Evolutionary conservation across 2,888 invertebrate species (phyloP).

Genomic region (Proisotoma minuta): DNA sequence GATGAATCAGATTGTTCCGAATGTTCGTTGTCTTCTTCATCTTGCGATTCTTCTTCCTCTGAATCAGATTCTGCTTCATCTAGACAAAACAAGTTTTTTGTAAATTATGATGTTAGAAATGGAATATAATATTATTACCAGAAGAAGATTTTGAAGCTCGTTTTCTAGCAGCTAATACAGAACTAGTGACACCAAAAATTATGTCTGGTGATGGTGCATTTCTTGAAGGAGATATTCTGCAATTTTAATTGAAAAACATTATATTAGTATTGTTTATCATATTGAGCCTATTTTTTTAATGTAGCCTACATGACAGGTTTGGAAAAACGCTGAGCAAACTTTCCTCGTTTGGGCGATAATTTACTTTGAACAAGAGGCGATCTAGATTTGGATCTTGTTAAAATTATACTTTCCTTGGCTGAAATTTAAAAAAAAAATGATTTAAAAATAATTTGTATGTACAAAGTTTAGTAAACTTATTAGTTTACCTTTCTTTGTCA

Average conservation of each 20-base stretch:
- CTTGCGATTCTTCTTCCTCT: constrained; percentile 5
- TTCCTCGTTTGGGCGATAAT: neutral
- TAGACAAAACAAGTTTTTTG: too few relatives aligned
- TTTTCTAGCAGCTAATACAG: constrained; percentile 18
- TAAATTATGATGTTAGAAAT: too few relatives aligned
- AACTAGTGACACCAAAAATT: constrained; percentile 40
- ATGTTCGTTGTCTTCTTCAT: neutral
- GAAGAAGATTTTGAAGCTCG: neutral
- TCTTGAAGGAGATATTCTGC: constrained; percentile 29
- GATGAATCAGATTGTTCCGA: neutral
- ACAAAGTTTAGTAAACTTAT: constrained; percentile 1
- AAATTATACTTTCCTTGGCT: constrained; percentile 42
- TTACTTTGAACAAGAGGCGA: constrained; percentile 13
- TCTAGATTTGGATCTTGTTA: constrained; percentile 43
- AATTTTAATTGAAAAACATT: constrained; percentile 1
- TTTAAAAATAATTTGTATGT: neutral
- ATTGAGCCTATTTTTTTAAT: neutral
- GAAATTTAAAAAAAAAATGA: neutral
- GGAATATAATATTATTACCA: neutral
- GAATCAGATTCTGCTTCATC: constrained; percentile 7
- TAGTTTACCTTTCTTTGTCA: constrained; percentile 44
- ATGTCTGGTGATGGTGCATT: constrained; percentile 48
- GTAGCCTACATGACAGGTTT: constrained; percentile 9
- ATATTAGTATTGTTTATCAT: neutral
- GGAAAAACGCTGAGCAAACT: neutral